These are phyloP conservation scores for Alouatta palliata DNA, from an alignment of 2,113 vertebrate species.

Conservation along the genomic window DNA sequence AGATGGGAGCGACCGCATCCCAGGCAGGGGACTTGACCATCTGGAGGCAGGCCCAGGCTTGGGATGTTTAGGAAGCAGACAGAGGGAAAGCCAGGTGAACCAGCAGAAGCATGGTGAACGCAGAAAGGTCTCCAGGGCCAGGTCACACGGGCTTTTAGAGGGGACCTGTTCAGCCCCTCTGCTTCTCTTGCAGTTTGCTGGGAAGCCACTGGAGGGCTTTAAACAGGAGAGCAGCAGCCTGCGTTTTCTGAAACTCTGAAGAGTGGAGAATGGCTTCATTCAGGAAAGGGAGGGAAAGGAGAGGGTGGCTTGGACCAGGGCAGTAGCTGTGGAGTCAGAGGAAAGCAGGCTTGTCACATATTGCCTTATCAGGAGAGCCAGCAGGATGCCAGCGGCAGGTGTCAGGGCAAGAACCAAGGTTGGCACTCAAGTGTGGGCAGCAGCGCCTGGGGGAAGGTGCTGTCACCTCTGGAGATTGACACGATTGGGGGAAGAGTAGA, in stretches of 20 bases:
- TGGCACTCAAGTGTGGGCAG: background rate
- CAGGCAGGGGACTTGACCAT: background rate
- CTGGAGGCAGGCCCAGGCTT: background rate
- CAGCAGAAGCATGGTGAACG: background rate
- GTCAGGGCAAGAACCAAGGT: background rate
- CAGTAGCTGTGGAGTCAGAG: background rate
- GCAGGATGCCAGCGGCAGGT: background rate
- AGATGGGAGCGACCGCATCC: background rate
- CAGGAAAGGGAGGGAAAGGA: background rate
- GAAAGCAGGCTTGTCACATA: background rate
- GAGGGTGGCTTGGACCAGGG: background rate
- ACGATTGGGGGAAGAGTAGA: background rate
- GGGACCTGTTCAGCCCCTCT: background rate
- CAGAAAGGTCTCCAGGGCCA: background rate
- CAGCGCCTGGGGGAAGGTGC: background rate
- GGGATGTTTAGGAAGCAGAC: background rate
- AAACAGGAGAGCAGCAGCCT: background rate
- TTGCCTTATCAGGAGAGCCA: background rate
- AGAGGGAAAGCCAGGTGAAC: background rate
- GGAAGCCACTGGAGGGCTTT: background rate
- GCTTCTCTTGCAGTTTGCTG: background rate
- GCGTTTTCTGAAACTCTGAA: background rate
- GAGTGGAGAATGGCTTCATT: background rate
- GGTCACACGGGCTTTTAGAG: too few species aligned
- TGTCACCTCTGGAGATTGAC: background rate